Evolutionary conservation across 2,888 invertebrate species (phyloP), one percentile per base, ranked within the genome.

Genomic region (Willowsia nigromaculata): DNA sequence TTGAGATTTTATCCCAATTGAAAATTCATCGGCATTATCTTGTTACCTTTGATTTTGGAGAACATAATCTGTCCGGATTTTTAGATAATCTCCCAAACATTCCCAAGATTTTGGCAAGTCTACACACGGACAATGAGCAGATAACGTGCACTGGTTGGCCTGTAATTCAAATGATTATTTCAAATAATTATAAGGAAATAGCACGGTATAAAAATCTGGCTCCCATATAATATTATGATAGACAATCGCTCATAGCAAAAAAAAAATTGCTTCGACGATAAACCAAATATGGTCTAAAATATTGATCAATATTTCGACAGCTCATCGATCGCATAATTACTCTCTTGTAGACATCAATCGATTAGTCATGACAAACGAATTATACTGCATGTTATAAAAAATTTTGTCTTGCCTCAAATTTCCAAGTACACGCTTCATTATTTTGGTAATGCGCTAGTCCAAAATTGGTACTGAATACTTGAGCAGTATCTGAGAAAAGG

Each of bases 21-120:
- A n/a, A n/a, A 81, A 2, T 53, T 82, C 15, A 83, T 6, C 47
- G n/a, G 5, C 6, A n/a, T n/a, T n/a, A n/a, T n/a, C n/a, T 80
- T 71, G 18, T 30, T 33, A 85, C 85, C 85, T 85, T 65, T 85
- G 85, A 33, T 85, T 76, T 65, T 85, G 18, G 5, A 85, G 78
- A 9, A 78, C 13, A 47, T 82, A 85, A 18, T 85, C 85, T n/a
- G 85, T 74, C 4, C 89, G 83, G 1, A 92, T 90, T 84, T 90
- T 91, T 13, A 92, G 65, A 78, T 91, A 91, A 43, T 92, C 92
- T 43, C 88, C 90, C 9, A 91, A 65, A 87, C 92, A 92, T 15
- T 88, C 71, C 37, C 78, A 82, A 22, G 91, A 88, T 18, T 78
- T 81, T 11, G 91, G 91, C 25, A 92, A 81, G 22, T 91, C 90